phyloP scores from a whole-genome alignment of 2,797 vertebrate species.

The Peromyscus attwateri region DNA sequence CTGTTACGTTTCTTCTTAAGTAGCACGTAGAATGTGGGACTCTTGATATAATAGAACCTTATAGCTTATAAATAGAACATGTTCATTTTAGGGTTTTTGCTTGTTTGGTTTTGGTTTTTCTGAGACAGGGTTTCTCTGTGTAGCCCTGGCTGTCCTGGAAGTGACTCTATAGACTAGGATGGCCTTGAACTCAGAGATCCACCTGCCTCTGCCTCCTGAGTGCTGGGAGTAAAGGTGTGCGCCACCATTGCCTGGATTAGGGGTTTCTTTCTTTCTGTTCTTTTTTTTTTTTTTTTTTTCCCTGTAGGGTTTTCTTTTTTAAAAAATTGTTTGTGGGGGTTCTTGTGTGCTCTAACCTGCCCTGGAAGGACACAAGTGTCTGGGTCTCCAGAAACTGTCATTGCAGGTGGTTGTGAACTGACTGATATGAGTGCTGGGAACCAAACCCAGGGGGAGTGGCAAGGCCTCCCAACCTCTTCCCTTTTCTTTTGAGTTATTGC shows the following conservation, averaged over 20 bases:
- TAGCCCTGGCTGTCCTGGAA: neutral
- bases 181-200: neutral
- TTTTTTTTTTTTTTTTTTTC: no score
- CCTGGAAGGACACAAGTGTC: neutral
- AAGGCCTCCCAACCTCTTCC: neutral
- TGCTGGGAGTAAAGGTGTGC: neutral
- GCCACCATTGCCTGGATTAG: neutral
- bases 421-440: neutral
- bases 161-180: neutral
- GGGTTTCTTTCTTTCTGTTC: neutral
- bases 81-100: conserved; percentile 6
- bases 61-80: neutral
- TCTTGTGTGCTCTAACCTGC: no score
- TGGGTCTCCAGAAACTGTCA: neutral
- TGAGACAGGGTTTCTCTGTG: neutral
- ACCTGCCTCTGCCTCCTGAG: neutral
- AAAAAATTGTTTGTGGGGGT: neutral
- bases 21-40: neutral
- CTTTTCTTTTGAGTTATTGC: neutral
- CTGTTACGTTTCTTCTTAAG: neutral
- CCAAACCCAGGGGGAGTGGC: neutral
- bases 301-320: no score
- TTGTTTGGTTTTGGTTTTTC: neutral
- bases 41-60: neutral
- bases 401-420: neutral